phyloP scores from a whole-genome alignment of 2,888 invertebrate genomes.

The Sussaba pulchella region DNA sequence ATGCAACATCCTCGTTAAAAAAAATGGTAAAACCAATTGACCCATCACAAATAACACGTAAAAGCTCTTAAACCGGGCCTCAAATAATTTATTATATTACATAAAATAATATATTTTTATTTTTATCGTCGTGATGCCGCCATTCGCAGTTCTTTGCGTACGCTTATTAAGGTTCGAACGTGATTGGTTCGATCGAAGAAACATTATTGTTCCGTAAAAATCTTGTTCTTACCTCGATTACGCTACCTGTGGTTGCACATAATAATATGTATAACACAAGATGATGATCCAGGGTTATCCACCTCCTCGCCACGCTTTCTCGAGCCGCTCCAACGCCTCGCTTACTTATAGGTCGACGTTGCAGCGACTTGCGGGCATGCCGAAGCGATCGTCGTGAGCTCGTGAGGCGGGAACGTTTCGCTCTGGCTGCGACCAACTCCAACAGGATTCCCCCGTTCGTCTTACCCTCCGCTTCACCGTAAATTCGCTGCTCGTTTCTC shows the following conservation, averaged over 20 bases:
- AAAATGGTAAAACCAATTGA: too few relatives aligned
- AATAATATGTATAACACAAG: conserved; percentile 63
- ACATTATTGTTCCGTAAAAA: conserved; percentile 52
- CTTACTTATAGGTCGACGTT: conserved; percentile 54
- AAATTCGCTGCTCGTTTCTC: conserved; percentile 62
- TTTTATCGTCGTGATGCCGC: too few relatives aligned
- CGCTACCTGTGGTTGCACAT: conserved; percentile 45
- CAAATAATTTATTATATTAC: too few relatives aligned
- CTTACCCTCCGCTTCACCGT: conserved; percentile 60
- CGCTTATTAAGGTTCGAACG: conserved; percentile 16
- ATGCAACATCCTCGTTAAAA: too few relatives aligned
- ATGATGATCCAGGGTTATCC: conserved; percentile 53
- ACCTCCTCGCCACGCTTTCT: conserved; percentile 52
- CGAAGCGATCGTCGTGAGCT: conserved; percentile 51
- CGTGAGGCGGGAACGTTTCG: conserved; percentile 59
- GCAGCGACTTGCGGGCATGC: conserved; percentile 44
- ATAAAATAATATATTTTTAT: too few relatives aligned
- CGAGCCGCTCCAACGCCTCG: conserved; percentile 63
- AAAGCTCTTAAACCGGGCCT: too few relatives aligned
- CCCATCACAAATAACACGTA: too few relatives aligned
- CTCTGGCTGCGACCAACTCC: conserved; percentile 67
- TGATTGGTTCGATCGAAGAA: conserved; percentile 55
- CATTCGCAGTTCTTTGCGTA: conserved; percentile 1
- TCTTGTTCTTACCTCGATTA: conserved; percentile 23
- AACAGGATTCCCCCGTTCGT: conserved; percentile 57